Base-by-base conservation (phyloP, 2,797 vertebrate species). In the Craterocephalus amniculus region DNA sequence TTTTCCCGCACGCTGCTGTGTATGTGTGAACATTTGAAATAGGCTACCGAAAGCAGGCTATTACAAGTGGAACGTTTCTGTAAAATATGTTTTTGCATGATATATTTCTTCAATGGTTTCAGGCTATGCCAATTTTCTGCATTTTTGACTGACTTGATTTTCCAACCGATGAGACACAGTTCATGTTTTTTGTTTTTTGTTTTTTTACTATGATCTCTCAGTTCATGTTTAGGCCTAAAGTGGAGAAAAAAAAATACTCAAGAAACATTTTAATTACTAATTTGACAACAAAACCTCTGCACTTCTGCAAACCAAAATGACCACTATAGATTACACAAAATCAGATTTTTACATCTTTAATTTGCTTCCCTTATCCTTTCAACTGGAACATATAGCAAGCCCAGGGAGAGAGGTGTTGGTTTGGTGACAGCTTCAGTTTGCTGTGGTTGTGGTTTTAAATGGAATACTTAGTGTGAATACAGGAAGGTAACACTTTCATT, bases 381-480 rank as follows among this genome's bases (percentile, higher is more conserved):
- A 29, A 8, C 2, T 54, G 58, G 38, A 52, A n/a, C 29, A 7
- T 31, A 43, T 40, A 13, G 63, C 13, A 52, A 29, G n/a, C 34
- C 7, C 58, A 78, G 64, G 66, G 29, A 29, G 5, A 38, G 34
- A 38, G 36, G 11, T 14, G 63, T 40, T 32, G 67, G 60, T 76
- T 63, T 68, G 45, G 40, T 71, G 59, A 40, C 26, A 11, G 49
- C 59, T 52, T 40, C 31, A 58, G 45, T 75, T 67, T 16, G 58
- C 57, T 67, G 56, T 62, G 58, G 35, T 60, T 56, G 60, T 72
- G 60, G 11, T 35, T 71, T 74, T 65, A 40, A 80, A 69, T 56
- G 63, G 40, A 38, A 60, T 24, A 22, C 29, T 63, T 51, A 36
- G 8, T 59, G 48, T 63, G 45, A 69, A 55, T 58, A 7, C 6